Evolutionary conservation across 2,888 invertebrate genomes (phyloP).

Genomic region (Rhimphoctona megacephalus): DNA sequence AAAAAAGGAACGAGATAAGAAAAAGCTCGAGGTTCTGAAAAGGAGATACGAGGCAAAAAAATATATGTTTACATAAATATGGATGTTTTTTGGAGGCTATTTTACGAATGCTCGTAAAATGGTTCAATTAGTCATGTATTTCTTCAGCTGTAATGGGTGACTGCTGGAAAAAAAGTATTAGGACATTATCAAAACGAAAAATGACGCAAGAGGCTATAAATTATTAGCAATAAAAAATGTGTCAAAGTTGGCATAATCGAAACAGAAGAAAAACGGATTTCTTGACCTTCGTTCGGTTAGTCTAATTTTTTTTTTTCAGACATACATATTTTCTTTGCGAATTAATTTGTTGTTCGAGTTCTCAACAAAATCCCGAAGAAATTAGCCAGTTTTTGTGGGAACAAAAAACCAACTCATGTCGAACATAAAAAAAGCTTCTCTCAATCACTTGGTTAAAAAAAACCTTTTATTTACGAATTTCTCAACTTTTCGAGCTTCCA

Average conservation of each 20-base stretch:
- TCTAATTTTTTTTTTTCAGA: background rate
- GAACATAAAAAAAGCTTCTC: too few species aligned
- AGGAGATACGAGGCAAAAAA: background rate
- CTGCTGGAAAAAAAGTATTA: background rate
- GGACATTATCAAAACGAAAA: background rate
- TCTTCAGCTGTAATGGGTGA: background rate
- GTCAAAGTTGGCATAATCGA: background rate
- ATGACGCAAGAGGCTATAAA: background rate
- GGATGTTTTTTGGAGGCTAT: background rate
- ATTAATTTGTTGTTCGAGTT: background rate
- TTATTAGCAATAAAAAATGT: background rate
- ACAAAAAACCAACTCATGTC: too few species aligned
- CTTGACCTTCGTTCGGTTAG: background rate
- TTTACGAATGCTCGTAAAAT: background rate
- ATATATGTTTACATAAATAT: background rate
- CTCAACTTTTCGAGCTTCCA: too few species aligned
- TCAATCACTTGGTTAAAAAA: background rate
- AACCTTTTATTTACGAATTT: background rate
- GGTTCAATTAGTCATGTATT: background rate
- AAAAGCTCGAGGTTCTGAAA: background rate
- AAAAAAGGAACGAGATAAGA: constrained; percentile 18
- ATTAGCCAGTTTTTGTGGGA: too few species aligned
- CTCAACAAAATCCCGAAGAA: background rate
- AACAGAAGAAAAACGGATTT: background rate
- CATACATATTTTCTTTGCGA: background rate